phyloP scores from a whole-genome alignment of 2,113 vertebrate genomes.

The Sturnus vulgaris region DNA sequence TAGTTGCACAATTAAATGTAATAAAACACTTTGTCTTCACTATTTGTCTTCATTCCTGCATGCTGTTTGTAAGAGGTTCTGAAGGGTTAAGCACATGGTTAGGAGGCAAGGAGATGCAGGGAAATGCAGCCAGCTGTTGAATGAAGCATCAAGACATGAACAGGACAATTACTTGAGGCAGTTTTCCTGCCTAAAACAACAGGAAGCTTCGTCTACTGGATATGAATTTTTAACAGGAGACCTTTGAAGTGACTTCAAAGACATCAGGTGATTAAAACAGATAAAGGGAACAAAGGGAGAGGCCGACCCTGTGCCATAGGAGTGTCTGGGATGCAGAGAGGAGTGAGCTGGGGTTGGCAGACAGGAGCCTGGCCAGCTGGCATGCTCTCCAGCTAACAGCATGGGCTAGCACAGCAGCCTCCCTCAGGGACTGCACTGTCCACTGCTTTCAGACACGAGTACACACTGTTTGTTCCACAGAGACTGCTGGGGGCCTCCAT shows the following conservation, averaged over 20 bases:
- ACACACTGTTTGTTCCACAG: neutral
- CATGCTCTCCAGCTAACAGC: fast-evolving
- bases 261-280: neutral
- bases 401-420: neutral
- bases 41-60: neutral
- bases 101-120: neutral
- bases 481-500: neutral
- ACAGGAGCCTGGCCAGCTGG: neutral
- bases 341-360: neutral
- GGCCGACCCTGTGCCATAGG: neutral
- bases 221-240: conserved; percentile 7
- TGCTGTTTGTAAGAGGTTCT: neutral
- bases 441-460: neutral
- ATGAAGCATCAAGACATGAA: neutral
- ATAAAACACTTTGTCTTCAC: neutral
- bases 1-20: neutral
- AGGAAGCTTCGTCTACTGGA: neutral
- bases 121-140: neutral
- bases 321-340: neutral
- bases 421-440: neutral
- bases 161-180: neutral
- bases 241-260: conserved; percentile 43
- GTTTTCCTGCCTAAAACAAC: neutral
- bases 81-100: neutral
- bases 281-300: neutral